These are phyloP conservation scores for Etheostoma perlongum DNA, from an alignment of 2,797 vertebrate species.

Conservation along the genomic window DNA sequence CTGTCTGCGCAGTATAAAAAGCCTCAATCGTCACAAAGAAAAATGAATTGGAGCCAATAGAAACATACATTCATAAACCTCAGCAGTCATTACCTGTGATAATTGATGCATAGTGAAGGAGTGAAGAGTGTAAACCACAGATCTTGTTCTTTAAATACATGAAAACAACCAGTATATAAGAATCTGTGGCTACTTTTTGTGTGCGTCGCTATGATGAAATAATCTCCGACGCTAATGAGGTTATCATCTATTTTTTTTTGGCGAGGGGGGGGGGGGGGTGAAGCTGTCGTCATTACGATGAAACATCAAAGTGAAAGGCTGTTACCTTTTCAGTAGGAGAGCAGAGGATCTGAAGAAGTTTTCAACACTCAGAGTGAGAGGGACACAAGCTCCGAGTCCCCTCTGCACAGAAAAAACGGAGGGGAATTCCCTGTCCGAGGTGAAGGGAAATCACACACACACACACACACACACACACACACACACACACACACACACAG, in stretches of 20 bases:
- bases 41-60: neutral
- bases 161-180: neutral
- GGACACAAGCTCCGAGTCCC: conserved; percentile 57
- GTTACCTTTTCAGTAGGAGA: neutral
- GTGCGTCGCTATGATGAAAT: neutral
- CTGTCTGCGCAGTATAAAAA: neutral
- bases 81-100: no score
- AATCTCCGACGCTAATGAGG: neutral
- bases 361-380: conserved; percentile 65
- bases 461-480: conserved; percentile 23
- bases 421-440: conserved; percentile 76
- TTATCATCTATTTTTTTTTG: neutral
- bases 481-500: conserved; percentile 36
- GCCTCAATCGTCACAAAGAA: neutral
- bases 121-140: neutral
- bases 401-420: conserved; percentile 55
- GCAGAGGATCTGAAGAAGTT: conserved; percentile 61
- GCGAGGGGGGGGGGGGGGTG: no score
- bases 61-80: neutral
- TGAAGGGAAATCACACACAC: conserved; percentile 68
- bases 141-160: neutral
- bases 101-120: no score
- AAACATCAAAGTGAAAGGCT: conserved; percentile 4
- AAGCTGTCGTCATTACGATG: neutral
- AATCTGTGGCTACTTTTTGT: neutral